phyloP scores from a whole-genome alignment of 2,113 vertebrate genomes.

The Pelecanus crispus region DNA sequence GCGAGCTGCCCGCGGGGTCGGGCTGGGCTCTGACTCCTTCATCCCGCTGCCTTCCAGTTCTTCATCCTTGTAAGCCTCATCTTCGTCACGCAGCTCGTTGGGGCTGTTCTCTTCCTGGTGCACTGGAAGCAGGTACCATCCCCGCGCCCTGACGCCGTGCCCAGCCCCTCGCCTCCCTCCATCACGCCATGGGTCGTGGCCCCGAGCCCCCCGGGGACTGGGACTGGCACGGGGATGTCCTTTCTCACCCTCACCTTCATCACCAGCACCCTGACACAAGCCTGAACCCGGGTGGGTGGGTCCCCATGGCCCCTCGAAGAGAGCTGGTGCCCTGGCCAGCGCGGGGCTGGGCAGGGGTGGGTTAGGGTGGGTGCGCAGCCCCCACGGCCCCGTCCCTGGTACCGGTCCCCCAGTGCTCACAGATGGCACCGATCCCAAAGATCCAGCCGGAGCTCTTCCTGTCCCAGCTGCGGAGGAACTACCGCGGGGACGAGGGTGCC shows the following conservation, averaged over 20 bases:
- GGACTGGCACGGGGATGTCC: accelerated
- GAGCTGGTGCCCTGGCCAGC: background rate
- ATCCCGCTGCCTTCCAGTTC: constrained; percentile 37
- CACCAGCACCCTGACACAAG: background rate
- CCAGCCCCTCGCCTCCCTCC: background rate
- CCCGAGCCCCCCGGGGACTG: background rate
- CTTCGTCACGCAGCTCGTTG: constrained; percentile 20
- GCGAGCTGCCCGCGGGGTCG: accelerated
- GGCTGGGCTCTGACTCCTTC: background rate
- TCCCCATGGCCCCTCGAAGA: background rate
- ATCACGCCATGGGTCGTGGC: accelerated
- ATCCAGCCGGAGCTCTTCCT: constrained; percentile 33
- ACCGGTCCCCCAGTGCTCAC: background rate
- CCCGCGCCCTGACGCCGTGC: accelerated
- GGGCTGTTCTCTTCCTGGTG: constrained; percentile 34
- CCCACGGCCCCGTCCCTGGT: background rate
- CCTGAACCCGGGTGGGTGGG: background rate
- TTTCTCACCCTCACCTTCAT: background rate
- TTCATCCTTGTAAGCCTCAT: constrained; percentile 52
- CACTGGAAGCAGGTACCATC: constrained; percentile 54
- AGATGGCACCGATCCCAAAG: background rate
- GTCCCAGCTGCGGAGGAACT: constrained; percentile 16
- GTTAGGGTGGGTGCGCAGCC: background rate
- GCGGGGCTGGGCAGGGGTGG: background rate
- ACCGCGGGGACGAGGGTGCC: constrained; percentile 11